phyloP scores from a whole-genome alignment of 2,888 invertebrate species.

The Mongoloraphidia duomilia region DNA sequence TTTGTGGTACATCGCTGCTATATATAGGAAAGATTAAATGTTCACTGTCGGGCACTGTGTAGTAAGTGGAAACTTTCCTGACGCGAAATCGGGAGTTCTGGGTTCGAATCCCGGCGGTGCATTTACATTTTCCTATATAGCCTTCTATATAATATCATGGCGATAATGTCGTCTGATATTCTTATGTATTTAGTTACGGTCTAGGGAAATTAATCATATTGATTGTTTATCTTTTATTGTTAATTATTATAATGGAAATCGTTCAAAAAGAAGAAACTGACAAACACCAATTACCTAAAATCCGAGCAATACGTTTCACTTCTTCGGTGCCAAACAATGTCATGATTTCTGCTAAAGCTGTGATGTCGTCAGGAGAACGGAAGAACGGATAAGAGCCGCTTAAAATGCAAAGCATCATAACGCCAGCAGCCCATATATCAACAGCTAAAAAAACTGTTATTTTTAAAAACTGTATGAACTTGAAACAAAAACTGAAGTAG shows the following conservation, averaged over 20 bases:
- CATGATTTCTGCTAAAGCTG: conserved; percentile 70
- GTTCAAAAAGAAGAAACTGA: not conserved
- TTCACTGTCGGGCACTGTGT: no score
- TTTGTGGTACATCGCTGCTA: no score
- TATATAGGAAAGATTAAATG: no score
- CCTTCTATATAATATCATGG: no score
- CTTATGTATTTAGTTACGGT: no score
- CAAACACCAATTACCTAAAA: conserved; percentile 38
- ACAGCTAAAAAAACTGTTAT: conserved; percentile 40
- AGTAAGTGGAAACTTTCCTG: no score
- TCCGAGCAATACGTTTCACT: conserved; percentile 50
- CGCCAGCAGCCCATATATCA: conserved; percentile 81
- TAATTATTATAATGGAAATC: not conserved
- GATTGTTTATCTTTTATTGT: no score
- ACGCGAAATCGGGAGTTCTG: no score
- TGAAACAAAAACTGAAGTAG: not conserved
- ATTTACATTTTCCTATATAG: no score
- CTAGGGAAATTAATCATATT: no score
- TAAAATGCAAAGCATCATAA: conserved; percentile 64
- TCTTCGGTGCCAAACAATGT: conserved; percentile 60
- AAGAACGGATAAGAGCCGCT: conserved; percentile 75
- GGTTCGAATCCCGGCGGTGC: no score
- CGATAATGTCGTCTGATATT: no score
- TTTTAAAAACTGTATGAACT: not conserved
- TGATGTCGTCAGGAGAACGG: conserved; percentile 61